phyloP scores from a whole-genome alignment of 64 coral and sea anemone species.

The Montipora capricornis region DNA sequence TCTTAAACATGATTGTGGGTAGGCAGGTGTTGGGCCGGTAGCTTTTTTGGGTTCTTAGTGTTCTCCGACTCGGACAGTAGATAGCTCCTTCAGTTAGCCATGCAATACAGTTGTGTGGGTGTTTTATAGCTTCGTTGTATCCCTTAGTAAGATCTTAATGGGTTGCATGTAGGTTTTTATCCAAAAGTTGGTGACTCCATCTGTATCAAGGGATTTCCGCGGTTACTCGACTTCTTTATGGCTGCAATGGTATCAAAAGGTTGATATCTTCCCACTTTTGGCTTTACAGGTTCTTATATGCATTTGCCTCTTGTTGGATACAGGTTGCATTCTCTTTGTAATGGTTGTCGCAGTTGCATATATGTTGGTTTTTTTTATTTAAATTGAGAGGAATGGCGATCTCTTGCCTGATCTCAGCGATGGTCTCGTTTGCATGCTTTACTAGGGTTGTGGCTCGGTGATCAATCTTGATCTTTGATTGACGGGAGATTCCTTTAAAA shows the following conservation, averaged over 20 bases:
- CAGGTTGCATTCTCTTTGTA: neutral
- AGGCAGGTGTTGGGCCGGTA: conserved; percentile 23
- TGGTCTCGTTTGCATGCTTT: no score
- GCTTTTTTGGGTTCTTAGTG: conserved; percentile 4
- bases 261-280: neutral
- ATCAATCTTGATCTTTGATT: no score
- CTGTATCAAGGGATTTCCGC: conserved; percentile 30
- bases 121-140: neutral
- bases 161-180: neutral
- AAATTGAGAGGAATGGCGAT: no score
- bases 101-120: no score
- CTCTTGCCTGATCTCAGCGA: no score
- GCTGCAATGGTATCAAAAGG: neutral
- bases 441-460: no score
- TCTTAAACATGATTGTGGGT: conserved; percentile 17
- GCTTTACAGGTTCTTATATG: neutral
- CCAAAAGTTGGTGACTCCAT: conserved; percentile 27
- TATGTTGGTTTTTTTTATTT: no score
- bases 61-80: neutral
- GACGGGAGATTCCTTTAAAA: no score
- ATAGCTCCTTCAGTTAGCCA: neutral
- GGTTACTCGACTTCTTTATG: neutral
- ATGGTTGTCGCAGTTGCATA: no score
- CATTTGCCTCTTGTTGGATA: neutral
- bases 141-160: conserved; percentile 16